Evolutionary conservation across 2,113 vertebrate genomes (phyloP).

Genomic region (Microcebus murinus): DNA sequence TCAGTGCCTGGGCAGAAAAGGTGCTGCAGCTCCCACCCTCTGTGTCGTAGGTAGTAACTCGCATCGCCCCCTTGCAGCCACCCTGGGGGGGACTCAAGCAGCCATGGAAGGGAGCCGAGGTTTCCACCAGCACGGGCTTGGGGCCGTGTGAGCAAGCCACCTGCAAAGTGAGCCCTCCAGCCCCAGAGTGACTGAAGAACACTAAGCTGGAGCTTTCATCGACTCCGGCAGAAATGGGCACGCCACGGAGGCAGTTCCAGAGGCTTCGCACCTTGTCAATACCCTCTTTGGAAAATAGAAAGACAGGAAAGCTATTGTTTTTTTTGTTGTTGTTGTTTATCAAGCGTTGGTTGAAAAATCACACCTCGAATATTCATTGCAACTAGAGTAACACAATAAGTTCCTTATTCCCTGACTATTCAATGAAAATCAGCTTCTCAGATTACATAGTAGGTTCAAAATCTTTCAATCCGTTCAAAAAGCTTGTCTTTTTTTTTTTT

Average conservation of each 20-base stretch:
- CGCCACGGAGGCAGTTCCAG: neutral
- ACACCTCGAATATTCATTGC: conserved; percentile 58
- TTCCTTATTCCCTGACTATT: conserved; percentile 50
- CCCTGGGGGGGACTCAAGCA: no score
- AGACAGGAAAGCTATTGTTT: conserved; percentile 56
- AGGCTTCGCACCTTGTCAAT: neutral
- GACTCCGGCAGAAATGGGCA: neutral
- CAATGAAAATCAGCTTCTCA: conserved; percentile 62
- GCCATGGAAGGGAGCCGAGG: neutral
- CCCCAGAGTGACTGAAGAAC: neutral
- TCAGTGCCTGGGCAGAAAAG: neutral
- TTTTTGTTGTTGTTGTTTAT: neutral
- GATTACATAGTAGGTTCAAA: conserved; percentile 48
- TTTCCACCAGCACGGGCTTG: neutral
- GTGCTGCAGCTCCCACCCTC: no score
- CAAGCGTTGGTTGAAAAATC: conserved; percentile 56
- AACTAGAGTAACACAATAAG: conserved; percentile 53
- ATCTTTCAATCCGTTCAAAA: conserved; percentile 37
- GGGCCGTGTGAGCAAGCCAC: neutral
- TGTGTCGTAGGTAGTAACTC: neutral
- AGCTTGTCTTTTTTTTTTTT: neutral
- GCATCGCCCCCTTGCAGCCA: neutral
- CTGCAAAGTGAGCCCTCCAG: neutral
- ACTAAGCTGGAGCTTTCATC: neutral
- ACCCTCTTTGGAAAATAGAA: neutral